These are phyloP conservation scores for Lordiphosa clarofinis DNA, from an alignment of 1,140 invertebrate genomes.

Conservation along the genomic window DNA sequence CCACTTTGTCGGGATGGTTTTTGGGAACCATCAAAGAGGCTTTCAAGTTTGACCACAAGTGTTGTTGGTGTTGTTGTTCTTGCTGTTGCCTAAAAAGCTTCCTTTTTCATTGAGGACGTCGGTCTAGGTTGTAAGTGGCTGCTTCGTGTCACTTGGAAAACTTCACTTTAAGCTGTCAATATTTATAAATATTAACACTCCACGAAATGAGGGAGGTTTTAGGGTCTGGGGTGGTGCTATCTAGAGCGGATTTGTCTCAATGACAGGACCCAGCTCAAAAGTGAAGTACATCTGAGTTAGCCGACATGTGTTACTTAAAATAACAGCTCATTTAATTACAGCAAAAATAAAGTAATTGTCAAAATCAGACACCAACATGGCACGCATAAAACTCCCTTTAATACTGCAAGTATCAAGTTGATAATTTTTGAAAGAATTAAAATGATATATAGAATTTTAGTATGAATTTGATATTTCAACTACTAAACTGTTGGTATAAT, in stretches of 20 bases:
- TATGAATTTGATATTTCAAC: too few species aligned
- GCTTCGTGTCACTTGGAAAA: conserved; percentile 69
- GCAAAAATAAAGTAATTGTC: too few species aligned
- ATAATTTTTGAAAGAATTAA: too few species aligned
- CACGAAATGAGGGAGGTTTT: conserved; percentile 29
- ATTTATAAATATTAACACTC: conserved; percentile 74
- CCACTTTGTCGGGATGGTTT: neutral
- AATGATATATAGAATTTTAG: too few species aligned
- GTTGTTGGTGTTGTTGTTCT: conserved; percentile 26
- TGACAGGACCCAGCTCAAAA: conserved; percentile 15
- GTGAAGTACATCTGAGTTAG: neutral
- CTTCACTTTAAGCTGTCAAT: conserved; percentile 75
- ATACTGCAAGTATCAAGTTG: too few species aligned
- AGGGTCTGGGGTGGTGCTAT: conserved; percentile 12
- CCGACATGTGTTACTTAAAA: conserved; percentile 5
- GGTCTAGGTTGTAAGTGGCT: conserved; percentile 20
- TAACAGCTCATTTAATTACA: too few species aligned
- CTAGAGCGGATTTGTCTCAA: conserved; percentile 11
- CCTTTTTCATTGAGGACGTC: conserved; percentile 34
- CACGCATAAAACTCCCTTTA: too few species aligned
- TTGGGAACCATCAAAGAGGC: conserved; percentile 65
- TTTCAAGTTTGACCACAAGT: conserved; percentile 75
- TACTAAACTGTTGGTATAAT: too few species aligned
- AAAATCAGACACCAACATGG: too few species aligned
- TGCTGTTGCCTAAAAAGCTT: conserved; percentile 59